These are phyloP conservation scores for Australoheros facetus DNA, from an alignment of 2,797 vertebrate species.

Conservation along the genomic window DNA sequence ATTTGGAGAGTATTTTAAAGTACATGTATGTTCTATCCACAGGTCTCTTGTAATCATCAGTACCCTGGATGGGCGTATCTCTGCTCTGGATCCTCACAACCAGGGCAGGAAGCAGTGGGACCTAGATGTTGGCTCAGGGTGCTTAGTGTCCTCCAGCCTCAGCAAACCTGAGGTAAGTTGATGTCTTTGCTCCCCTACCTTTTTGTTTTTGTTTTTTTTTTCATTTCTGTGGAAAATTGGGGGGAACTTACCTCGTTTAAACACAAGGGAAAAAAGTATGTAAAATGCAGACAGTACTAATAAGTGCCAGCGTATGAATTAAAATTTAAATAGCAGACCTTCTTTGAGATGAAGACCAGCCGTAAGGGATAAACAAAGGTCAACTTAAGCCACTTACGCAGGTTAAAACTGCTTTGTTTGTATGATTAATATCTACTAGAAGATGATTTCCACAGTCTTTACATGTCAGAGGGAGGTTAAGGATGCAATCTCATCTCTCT, in stretches of 20 bases:
- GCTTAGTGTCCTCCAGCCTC: conserved; percentile 95
- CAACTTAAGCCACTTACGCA: background rate
- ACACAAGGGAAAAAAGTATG: too few species aligned
- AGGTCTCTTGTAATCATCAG: conserved; percentile 97
- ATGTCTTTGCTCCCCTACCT: background rate
- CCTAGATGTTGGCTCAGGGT: conserved; percentile 93
- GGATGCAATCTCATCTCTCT: background rate
- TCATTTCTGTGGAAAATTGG: background rate
- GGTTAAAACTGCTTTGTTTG: background rate
- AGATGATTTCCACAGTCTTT: background rate
- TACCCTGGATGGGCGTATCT: conserved; percentile 95
- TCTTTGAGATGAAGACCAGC: background rate
- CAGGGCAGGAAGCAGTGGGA: conserved; percentile 96
- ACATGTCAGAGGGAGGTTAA: conserved; percentile 21
- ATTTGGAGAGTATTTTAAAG: background rate
- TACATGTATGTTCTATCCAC: conserved; percentile 26
- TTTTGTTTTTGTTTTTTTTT: background rate
- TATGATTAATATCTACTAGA: conserved; percentile 7
- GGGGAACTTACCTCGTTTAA: accelerated
- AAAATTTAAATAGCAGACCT: background rate
- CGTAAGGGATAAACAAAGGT: background rate
- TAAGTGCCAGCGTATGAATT: background rate
- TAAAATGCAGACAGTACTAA: background rate
- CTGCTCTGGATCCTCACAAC: conserved; percentile 94
- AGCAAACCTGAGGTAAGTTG: conserved; percentile 95